Conservation (phyloP, 2,113 vertebrate genomes). For the Myiagra hebetior region DNA sequence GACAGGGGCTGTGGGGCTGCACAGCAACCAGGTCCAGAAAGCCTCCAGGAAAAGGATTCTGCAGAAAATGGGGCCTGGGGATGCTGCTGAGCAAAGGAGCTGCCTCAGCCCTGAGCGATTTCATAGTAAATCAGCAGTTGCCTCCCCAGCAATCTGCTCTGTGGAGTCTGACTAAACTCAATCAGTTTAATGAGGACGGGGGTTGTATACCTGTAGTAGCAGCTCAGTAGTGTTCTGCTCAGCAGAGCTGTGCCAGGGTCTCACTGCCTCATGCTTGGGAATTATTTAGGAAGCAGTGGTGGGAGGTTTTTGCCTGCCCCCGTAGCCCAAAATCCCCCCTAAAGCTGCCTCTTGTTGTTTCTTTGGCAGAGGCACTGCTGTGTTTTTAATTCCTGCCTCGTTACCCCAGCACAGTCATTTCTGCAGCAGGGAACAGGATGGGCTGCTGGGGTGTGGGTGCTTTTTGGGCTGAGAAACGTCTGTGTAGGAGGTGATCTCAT, state of each 20-base stretch:
- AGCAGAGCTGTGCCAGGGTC: neutral
- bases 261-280: neutral
- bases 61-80: neutral
- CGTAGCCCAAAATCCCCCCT: neutral
- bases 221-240: neutral
- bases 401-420: neutral
- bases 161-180: neutral
- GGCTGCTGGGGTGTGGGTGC: neutral
- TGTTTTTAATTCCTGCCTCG: neutral
- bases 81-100: neutral
- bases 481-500: neutral
- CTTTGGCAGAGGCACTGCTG: neutral
- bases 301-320: neutral
- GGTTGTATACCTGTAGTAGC: neutral
- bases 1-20: neutral
- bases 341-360: neutral
- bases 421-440: neutral
- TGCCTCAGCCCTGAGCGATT: neutral
- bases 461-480: neutral
- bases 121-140: neutral
- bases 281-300: neutral
- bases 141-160: neutral
- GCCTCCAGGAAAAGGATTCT: neutral
- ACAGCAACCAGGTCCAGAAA: neutral
- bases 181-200: fast-evolving